Conservation (phyloP, 2,113 vertebrate genomes). For the Oryzias curvinotus region DNA sequence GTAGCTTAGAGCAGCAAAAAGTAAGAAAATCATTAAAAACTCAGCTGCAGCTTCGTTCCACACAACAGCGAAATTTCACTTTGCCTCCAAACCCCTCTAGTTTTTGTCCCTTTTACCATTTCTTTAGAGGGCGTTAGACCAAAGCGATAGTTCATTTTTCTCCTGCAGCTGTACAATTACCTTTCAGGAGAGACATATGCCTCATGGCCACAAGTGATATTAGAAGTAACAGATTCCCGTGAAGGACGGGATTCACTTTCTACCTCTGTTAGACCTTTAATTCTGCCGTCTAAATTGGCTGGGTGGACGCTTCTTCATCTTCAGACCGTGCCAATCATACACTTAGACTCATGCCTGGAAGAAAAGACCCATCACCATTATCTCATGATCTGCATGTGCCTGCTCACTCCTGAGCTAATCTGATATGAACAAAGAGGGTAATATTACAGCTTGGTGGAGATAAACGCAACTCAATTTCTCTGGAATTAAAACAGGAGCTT, state of each 20-base stretch:
- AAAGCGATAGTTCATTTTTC: conserved; percentile 42
- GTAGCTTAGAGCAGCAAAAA: neutral
- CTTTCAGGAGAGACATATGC: conserved; percentile 48
- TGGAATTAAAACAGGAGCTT: conserved; percentile 54
- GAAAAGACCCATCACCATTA: conserved; percentile 61
- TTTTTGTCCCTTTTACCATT: neutral
- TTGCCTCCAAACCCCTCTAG: neutral
- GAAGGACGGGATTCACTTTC: conserved; percentile 56
- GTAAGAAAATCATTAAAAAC: neutral
- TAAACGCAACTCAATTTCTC: conserved; percentile 63
- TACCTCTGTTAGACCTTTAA: conserved; percentile 51
- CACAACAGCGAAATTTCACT: conserved; percentile 10
- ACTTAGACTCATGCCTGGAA: conserved; percentile 73
- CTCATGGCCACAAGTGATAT: conserved; percentile 65
- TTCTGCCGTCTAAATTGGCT: conserved; percentile 64
- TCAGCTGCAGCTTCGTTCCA: conserved; percentile 1
- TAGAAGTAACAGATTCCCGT: conserved; percentile 53
- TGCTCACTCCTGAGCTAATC: conserved; percentile 43
- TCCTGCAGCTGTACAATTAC: conserved; percentile 42
- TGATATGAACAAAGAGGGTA: conserved; percentile 60
- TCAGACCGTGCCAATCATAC: conserved; percentile 69
- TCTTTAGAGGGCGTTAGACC: conserved; percentile 32
- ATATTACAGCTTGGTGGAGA: conserved; percentile 56
- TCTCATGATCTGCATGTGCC: conserved; percentile 63
- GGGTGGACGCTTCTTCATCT: conserved; percentile 73